Evolutionary conservation across 2,888 invertebrate genomes (phyloP), one percentile per base, ranked within the genome.

Genomic region (Mongoloraphidia duomilia): DNA sequence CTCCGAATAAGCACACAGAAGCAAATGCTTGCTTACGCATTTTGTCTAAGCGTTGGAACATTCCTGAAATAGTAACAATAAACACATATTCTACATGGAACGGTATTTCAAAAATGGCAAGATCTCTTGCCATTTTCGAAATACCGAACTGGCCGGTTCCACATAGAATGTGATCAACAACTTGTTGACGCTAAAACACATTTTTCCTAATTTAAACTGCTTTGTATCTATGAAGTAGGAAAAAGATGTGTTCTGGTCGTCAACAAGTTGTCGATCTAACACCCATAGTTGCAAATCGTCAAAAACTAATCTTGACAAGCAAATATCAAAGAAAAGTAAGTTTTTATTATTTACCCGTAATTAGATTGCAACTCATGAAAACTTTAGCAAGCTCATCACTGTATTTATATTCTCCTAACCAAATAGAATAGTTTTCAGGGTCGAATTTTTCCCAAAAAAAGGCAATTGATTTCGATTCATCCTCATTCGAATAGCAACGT

Each of bases 361-460:
- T 94, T 50, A 98, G 81, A 73, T 99, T 99, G 70, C 95, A 94
- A 67, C 92, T 93, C 97, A 97, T 97, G 76, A 95, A 97, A 41
- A 87, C 82, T 70, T 90, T 87, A 55, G 84, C 75, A 17, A 97
- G 78, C 66, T 98, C 96, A 52, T 92, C 76, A 52, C 86, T 85
- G 71, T 90, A 97, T 70, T 95, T 94, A 77, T 98, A 98, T 75
- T 96, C 94, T 47, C 91, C 85, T 56, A 78, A 82, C 98, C 98
- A 98, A 69, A 98, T 92, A 53, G 95, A 95, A 68, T 93, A 96
- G 70, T 94, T 78, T 65, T 93, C 84, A 8, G 89, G 77, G 69
- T 99, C 98, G 65, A 98, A 97, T 70, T 97, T 91, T 65, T 94
- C 82, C 89, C 93, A 98, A 77, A 99, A 98, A 69, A 92, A 96